These are phyloP conservation scores for Drosophila gaucha DNA, from an alignment of 2,888 invertebrate genomes.

Conservation along the genomic window DNA sequence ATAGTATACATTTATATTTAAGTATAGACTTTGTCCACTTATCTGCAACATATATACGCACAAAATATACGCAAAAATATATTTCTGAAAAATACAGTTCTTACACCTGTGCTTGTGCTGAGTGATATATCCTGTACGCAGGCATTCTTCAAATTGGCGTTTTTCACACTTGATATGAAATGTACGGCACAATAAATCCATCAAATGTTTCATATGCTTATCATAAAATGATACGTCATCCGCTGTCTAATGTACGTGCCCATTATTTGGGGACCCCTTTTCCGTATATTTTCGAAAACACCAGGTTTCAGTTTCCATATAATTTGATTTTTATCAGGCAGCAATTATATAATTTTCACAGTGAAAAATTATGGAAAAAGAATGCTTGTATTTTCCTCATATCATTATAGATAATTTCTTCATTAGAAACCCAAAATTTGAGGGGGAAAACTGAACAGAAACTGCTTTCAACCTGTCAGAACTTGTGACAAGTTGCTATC, in stretches of 20 bases:
- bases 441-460: slow-evolving; percentile 16
- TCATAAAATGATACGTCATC: slow-evolving; percentile 74
- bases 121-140: slow-evolving; percentile 57
- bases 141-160: slow-evolving; percentile 9
- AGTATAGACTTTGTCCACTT: no score
- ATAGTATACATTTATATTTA: no score
- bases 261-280: slow-evolving; percentile 59
- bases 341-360: slow-evolving; percentile 72
- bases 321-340: slow-evolving; percentile 72
- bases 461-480: slow-evolving; percentile 59
- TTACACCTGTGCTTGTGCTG: slow-evolving; percentile 44
- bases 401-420: slow-evolving; percentile 79
- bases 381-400: slow-evolving; percentile 51
- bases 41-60: no score
- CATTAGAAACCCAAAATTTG: slow-evolving; percentile 60
- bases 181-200: slow-evolving; percentile 68
- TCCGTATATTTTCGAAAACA: slow-evolving; percentile 1
- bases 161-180: slow-evolving; percentile 43
- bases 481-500: slow-evolving; percentile 75
- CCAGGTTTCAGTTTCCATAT: slow-evolving; percentile 73
- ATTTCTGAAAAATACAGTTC: not conserved
- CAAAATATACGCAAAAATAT: no score
- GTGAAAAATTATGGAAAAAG: slow-evolving; percentile 33
- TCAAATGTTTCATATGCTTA: slow-evolving; percentile 71
- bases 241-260: slow-evolving; percentile 35